A percentile compares a stretch with the other conserved stretches of the same genome.
These are phyloP conservation scores for Dinocampus coccinellae DNA, from an alignment of 2,888 invertebrate species.

Conservation along the genomic window DNA sequence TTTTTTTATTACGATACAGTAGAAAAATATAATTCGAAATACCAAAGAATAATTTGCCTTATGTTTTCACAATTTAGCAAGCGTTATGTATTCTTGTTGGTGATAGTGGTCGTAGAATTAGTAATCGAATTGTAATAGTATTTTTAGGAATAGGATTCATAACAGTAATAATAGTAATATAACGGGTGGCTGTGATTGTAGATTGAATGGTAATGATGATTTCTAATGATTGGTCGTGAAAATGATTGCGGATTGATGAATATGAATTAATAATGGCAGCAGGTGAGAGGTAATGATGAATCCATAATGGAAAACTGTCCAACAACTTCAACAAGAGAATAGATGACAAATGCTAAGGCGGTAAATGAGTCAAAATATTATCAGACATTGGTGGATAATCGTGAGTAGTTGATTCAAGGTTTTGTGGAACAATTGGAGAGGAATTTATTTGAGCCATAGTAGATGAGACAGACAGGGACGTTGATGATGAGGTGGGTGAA, in stretches of 20 bases:
- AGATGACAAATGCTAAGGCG: constrained; percentile 61
- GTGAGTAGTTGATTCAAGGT: constrained; percentile 50
- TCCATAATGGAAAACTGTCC: constrained; percentile 36
- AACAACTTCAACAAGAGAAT: constrained; percentile 37
- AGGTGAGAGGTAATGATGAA: constrained; percentile 41
- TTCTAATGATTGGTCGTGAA: constrained; percentile 27
- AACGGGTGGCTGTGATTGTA: background rate
- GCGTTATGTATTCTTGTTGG: constrained; percentile 36
- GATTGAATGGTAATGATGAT: constrained; percentile 8
- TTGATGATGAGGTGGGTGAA: constrained; percentile 20
- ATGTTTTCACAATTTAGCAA: constrained; percentile 39
- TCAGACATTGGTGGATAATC: constrained; percentile 60
- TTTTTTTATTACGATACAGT: constrained; percentile 53
- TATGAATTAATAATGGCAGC: constrained; percentile 39
- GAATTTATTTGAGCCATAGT: constrained; percentile 21
- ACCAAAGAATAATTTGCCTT: constrained; percentile 61
- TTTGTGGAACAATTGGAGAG: constrained; percentile 36
- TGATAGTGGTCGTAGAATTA: constrained; percentile 32
- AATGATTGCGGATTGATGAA: constrained; percentile 36
- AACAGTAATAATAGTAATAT: constrained; percentile 21
- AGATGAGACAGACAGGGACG: constrained; percentile 24
- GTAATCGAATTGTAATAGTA: constrained; percentile 4
- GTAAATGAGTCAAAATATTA: constrained; percentile 63
- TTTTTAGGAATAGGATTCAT: constrained; percentile 33
- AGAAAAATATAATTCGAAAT: constrained; percentile 67